These are phyloP conservation scores for Acanthisitta chloris DNA, from an alignment of 2,113 vertebrate genomes.

Conservation along the genomic window DNA sequence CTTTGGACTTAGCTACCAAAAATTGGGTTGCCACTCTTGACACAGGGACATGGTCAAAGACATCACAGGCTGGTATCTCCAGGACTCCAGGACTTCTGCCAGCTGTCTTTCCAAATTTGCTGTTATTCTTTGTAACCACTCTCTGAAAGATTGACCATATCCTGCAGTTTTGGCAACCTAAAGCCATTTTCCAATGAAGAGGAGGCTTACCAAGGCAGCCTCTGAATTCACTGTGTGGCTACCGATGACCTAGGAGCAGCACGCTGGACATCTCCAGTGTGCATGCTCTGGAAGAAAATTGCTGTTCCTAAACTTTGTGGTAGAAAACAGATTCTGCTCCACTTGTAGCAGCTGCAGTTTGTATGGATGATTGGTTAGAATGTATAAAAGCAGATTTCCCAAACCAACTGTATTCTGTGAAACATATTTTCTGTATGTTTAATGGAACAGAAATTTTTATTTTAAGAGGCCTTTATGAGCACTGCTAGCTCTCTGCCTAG, in stretches of 20 bases:
- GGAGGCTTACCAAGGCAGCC: not conserved
- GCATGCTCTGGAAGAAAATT: not conserved
- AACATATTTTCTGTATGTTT: slow-evolving; percentile 77
- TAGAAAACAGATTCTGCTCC: slow-evolving; percentile 36
- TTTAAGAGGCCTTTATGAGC: slow-evolving; percentile 65
- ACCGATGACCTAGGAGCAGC: not conserved
- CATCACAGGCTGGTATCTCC: not conserved
- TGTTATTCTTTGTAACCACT: not conserved
- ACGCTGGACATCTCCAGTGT: not conserved
- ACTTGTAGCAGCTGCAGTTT: slow-evolving; percentile 57
- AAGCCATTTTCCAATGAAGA: not conserved
- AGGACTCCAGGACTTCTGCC: not conserved
- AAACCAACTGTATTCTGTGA: slow-evolving; percentile 70
- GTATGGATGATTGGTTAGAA: slow-evolving; percentile 59
- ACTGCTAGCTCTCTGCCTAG: slow-evolving; percentile 37
- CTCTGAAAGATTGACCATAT: not conserved
- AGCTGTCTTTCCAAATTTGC: not conserved
- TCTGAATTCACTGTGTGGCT: not conserved
- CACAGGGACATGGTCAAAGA: not conserved
- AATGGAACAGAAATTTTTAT: slow-evolving; percentile 77
- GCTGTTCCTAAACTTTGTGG: not conserved
- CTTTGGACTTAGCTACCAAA: not conserved
- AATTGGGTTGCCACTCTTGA: not conserved
- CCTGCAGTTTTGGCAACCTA: not conserved
- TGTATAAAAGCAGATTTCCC: slow-evolving; percentile 72